phyloP scores from a whole-genome alignment of 2,797 vertebrate genomes.

The Podarcis lilfordi region DNA sequence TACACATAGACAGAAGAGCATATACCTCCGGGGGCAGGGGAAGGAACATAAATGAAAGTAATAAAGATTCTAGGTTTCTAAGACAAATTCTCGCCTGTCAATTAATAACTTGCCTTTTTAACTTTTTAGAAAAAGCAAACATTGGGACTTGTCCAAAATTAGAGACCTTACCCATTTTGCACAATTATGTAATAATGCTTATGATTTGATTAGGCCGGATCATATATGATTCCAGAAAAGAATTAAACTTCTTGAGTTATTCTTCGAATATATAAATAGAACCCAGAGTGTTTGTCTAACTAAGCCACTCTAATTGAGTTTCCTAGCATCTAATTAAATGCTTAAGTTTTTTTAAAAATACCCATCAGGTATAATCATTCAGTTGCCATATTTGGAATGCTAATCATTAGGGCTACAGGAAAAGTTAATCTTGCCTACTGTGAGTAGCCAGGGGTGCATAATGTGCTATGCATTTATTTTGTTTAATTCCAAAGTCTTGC shows the following conservation, averaged over 20 bases:
- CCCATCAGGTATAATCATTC: conserved; percentile 27
- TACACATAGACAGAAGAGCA: background rate
- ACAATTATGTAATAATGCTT: conserved; percentile 2
- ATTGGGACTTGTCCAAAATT: background rate
- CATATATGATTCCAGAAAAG: background rate
- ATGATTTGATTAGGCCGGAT: background rate
- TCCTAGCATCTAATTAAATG: conserved; percentile 44
- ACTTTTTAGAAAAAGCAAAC: background rate
- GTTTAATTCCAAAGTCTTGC: background rate
- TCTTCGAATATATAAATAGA: conserved; percentile 19
- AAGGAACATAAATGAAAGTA: background rate
- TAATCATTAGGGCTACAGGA: background rate
- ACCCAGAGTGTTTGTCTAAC: conserved; percentile 31
- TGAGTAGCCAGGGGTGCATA: background rate
- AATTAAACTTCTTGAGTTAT: background rate
- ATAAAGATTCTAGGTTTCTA: background rate
- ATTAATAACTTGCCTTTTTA: background rate
- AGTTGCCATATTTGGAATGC: conserved; percentile 47
- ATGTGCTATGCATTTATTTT: background rate
- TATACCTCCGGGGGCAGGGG: background rate
- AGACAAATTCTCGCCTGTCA: background rate
- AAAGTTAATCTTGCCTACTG: background rate
- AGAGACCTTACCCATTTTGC: background rate
- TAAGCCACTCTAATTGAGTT: conserved; percentile 45
- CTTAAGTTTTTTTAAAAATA: conserved; percentile 3